Evolutionary conservation across 2,113 vertebrate species (phyloP).

Genomic region (Ciconia stormi): DNA sequence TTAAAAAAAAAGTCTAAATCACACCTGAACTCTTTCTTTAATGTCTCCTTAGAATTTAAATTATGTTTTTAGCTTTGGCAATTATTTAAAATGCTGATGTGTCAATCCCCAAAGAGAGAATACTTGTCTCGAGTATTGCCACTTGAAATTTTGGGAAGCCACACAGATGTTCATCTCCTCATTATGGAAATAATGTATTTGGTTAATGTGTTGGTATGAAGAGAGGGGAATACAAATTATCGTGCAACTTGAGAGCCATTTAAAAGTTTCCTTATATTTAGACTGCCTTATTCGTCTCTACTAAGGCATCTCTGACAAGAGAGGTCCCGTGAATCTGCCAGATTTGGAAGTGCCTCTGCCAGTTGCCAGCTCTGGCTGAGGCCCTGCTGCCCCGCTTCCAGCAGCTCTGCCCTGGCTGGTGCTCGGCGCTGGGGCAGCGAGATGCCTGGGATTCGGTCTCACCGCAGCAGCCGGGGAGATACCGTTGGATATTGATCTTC

Average conservation of each 20-base stretch:
- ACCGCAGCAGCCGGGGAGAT: too few relatives aligned
- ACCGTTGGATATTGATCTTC: accelerated
- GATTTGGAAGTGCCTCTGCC: not conserved
- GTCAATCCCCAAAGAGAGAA: conserved; percentile 39
- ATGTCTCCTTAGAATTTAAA: not conserved
- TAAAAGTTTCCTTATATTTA: not conserved
- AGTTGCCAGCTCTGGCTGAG: not conserved
- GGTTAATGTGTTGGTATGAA: conserved; percentile 58
- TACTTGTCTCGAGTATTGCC: conserved; percentile 63
- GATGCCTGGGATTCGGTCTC: accelerated
- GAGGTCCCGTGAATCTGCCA: accelerated
- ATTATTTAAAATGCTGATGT: conserved; percentile 51
- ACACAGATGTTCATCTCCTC: conserved; percentile 69
- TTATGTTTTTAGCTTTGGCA: conserved; percentile 18
- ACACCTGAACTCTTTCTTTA: conserved; percentile 31
- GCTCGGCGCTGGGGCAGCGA: accelerated
- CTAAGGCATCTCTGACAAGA: not conserved
- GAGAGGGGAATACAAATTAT: conserved; percentile 66
- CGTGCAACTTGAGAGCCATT: conserved; percentile 38
- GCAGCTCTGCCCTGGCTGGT: not conserved
- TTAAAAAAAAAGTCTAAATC: not conserved
- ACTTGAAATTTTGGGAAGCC: conserved; percentile 68
- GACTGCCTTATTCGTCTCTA: not conserved
- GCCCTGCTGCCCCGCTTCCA: not conserved
- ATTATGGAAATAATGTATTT: conserved; percentile 68